A percentile compares a stretch with the other conserved stretches of the same genome.
Evolutionary conservation across 2,113 vertebrate species (phyloP).

Genomic region (Oreocharis arfaki): DNA sequence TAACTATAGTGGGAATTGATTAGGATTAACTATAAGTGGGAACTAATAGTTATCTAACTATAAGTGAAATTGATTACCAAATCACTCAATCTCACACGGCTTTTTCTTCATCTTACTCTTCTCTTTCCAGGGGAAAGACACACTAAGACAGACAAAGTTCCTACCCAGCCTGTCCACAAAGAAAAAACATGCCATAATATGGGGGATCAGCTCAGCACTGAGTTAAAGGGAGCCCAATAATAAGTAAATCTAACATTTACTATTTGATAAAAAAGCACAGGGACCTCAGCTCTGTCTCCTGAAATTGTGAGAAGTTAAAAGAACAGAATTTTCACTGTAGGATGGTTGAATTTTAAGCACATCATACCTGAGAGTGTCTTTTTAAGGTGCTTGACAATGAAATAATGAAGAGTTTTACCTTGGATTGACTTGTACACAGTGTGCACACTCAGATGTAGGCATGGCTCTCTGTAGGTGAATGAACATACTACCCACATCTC

Average conservation of each 20-base stretch:
- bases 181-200: background rate
- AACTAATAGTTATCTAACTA: background rate
- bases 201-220: background rate
- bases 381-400: background rate
- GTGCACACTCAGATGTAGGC: fast-evolving
- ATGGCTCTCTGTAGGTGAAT: background rate
- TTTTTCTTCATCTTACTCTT: background rate
- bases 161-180: background rate
- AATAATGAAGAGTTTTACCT: background rate
- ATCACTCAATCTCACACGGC: background rate
- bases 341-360: background rate
- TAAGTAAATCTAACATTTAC: background rate
- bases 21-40: background rate
- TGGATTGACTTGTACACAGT: background rate
- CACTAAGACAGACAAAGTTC: background rate
- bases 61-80: background rate
- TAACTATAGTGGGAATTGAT: background rate
- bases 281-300: background rate
- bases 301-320: background rate
- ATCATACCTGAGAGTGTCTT: background rate
- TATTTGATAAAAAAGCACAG: background rate
- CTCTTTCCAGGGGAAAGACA: background rate
- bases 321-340: background rate
- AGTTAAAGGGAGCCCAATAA: background rate
- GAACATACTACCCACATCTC: background rate